Evolutionary conservation across 2,797 vertebrate genomes (phyloP).

Genomic region (Trachops cirrhosus): DNA sequence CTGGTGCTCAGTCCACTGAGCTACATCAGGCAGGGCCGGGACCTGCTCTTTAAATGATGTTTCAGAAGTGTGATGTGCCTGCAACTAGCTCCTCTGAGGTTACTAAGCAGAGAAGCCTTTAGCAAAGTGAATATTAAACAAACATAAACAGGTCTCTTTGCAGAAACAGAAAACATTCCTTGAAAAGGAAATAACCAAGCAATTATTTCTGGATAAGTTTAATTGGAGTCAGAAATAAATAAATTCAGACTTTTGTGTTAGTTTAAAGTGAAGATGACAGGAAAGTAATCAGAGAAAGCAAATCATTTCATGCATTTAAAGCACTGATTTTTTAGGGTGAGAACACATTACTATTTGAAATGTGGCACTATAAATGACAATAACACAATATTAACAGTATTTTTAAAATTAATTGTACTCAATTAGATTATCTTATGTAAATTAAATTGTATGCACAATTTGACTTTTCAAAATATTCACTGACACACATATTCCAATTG

Average conservation of each 20-base stretch:
- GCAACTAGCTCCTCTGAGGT: not conserved
- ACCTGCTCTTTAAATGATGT: not conserved
- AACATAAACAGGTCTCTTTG: not conserved
- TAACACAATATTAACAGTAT: not conserved
- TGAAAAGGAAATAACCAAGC: not conserved
- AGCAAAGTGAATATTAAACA: not conserved
- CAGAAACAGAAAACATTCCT: not conserved
- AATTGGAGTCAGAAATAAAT: not conserved
- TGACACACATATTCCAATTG: not conserved
- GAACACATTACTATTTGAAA: not conserved
- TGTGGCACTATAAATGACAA: not conserved
- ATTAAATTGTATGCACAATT: not conserved
- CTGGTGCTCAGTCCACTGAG: too few species aligned
- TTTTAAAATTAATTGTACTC: not conserved
- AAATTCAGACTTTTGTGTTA: not conserved
- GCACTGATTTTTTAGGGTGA: not conserved
- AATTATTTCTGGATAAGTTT: slow-evolving; percentile 9
- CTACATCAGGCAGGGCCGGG: too few species aligned
- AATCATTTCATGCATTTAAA: not conserved
- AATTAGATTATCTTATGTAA: not conserved
- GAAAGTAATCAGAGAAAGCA: not conserved
- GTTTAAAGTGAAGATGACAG: not conserved
- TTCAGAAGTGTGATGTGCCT: not conserved
- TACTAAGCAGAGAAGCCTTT: not conserved
- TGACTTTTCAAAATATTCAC: not conserved